A percentile compares a stretch with the other conserved stretches of the same genome.
Conservation (phyloP, 1,140 invertebrate genomes). For the Drosophila bocki region DNA sequence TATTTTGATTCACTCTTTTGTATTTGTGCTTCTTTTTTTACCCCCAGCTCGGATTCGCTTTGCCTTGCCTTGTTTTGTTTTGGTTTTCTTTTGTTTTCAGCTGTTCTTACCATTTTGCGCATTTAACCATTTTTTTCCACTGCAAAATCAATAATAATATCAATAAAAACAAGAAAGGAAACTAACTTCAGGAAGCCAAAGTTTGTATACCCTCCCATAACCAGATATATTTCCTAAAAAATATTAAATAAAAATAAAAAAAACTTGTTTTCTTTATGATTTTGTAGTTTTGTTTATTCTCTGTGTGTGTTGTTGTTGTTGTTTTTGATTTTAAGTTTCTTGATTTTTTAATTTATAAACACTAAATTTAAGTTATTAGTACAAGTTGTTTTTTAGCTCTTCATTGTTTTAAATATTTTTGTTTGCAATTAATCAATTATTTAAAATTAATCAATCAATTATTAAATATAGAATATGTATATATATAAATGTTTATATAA, state of each 20-base stretch:
- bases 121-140: slow-evolving; percentile 7
- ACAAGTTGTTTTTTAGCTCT: slow-evolving; percentile 57
- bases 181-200: too few species aligned
- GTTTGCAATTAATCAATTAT: slow-evolving; percentile 59
- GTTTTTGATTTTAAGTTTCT: slow-evolving; percentile 36
- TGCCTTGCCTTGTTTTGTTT: background rate
- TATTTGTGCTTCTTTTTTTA: background rate
- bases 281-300: slow-evolving; percentile 61
- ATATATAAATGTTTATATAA: slow-evolving; percentile 52
- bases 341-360: slow-evolving; percentile 50
- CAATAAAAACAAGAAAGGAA: background rate
- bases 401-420: slow-evolving; percentile 43
- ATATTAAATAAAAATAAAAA: slow-evolving; percentile 25
- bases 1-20: slow-evolving; percentile 36
- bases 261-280: slow-evolving; percentile 29
- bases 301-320: slow-evolving; percentile 45
- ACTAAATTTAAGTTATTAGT: slow-evolving; percentile 73
- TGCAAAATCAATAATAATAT: slow-evolving; percentile 30
- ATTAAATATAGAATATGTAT: slow-evolving; percentile 44
- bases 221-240: background rate
- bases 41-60: slow-evolving; percentile 1
- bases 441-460: slow-evolving; percentile 62
- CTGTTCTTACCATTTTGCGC: slow-evolving; percentile 16
- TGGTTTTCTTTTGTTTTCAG: slow-evolving; percentile 7
- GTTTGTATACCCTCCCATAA: too few species aligned